phyloP scores from a whole-genome alignment of 2,888 invertebrate genomes.

The Rhagonycha lutea region DNA sequence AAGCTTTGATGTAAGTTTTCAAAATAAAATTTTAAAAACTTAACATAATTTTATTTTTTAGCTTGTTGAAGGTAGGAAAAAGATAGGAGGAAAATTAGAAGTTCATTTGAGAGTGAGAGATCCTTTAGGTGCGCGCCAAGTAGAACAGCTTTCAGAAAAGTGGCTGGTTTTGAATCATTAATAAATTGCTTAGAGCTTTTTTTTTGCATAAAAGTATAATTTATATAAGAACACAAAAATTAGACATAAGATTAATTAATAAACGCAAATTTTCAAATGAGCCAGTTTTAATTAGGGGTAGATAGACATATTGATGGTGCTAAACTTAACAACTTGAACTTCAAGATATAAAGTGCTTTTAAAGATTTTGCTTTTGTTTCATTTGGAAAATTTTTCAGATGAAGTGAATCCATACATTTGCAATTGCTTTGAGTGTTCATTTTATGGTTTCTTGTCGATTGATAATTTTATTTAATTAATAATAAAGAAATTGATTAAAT shows the following conservation, averaged over 20 bases:
- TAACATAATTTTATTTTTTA: conserved; percentile 54
- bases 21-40: not conserved
- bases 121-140: conserved; percentile 85
- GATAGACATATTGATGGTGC: not conserved
- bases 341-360: not conserved
- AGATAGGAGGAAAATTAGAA: conserved; percentile 89
- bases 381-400: not conserved
- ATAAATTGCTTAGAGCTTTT: not conserved
- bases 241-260: conserved; percentile 1
- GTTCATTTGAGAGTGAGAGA: conserved; percentile 85
- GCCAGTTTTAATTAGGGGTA: not conserved
- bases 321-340: not conserved
- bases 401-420: not conserved
- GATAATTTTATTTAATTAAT: not conserved
- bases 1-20: conserved; percentile 83
- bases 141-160: conserved; percentile 86
- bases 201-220: not conserved
- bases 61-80: conserved; percentile 88
- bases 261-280: not conserved
- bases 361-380: not conserved
- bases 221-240: not conserved
- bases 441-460: not conserved
- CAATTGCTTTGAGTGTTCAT: not conserved
- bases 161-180: conserved; percentile 83
- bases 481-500: not conserved